Evolutionary conservation across 2,113 vertebrate species (phyloP), one percentile per base, ranked within the genome.

Genomic region (Hippocampus barbouri): DNA sequence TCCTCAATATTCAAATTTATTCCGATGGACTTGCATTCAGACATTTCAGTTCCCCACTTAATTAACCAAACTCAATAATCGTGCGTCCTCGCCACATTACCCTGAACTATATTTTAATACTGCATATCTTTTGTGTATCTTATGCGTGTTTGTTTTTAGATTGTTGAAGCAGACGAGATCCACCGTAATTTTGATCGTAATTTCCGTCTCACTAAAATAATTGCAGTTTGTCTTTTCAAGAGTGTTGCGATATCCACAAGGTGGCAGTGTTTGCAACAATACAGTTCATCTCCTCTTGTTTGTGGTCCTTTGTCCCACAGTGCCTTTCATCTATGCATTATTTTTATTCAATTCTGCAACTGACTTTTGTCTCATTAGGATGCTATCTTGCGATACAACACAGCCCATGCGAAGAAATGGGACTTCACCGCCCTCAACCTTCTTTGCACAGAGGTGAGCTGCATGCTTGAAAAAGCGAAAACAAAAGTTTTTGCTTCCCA

Each of bases 321-420:
- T 5, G 14, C 15, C 2, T 7, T 30, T 21, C 1, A 16, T 61
- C 7, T 9, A 18, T 6, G 18, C 2, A 30, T 59, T 1, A 14
- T 14, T 59, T 25, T 10, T 27, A 12, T 16, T 59, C 23, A 12
- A 5, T 59, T 25, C 1, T 56, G 25, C 72, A 38, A 41, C 30
- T 53, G 62, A 59, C 5, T 69, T 3, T 0, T 9, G 82, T 34
- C 5, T 66, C 9, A 74, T 79, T 84, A 99, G 97, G 97, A 97
- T 80, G 96, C 96, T 69, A 96, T 98, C 87, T 80, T 98, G 87
- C 94, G 93, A 73, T 99, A 99, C 84, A 98, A 97, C 23, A 79
- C 88, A 67, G 90, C 92, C 38, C 95, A 97, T 89, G 91, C 95
- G 74, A 98, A 95, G 91, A 97, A 94, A 87, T 98, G 97, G 97